Evolutionary conservation across 2,113 vertebrate genomes (phyloP).

Genomic region (Panthera leo): DNA sequence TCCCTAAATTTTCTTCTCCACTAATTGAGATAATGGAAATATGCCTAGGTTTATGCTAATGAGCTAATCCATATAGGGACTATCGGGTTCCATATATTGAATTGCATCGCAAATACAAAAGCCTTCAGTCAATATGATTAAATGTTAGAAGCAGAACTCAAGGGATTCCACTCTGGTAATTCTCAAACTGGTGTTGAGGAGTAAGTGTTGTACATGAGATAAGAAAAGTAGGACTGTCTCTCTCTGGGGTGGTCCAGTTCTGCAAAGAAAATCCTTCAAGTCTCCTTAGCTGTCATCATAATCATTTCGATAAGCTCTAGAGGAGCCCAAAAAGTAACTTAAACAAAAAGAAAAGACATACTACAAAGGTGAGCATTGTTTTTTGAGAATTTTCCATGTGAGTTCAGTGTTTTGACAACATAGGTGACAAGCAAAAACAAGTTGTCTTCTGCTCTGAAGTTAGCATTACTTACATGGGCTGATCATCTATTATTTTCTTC

Average conservation of each 20-base stretch:
- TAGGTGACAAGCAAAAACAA: background rate
- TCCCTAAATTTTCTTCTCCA: background rate
- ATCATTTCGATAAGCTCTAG: background rate
- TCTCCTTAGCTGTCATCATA: background rate
- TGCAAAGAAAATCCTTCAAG: background rate
- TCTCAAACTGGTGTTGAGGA: background rate
- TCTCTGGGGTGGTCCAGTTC: background rate
- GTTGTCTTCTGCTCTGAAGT: background rate
- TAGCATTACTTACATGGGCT: background rate
- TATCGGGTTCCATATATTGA: background rate
- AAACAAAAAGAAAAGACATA: background rate
- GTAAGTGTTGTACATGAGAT: background rate
- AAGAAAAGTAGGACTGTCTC: background rate
- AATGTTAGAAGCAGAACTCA: background rate
- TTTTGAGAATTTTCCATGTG: background rate
- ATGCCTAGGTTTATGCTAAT: background rate
- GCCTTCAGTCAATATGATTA: background rate
- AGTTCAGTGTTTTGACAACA: background rate
- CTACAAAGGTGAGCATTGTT: background rate
- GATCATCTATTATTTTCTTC: background rate
- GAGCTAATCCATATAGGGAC: background rate
- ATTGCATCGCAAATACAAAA: background rate
- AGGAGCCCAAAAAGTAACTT: background rate
- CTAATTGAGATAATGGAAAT: background rate
- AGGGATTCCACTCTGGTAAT: background rate